Evolutionary conservation across 2,797 vertebrate genomes (phyloP).

Genomic region (Eleutherodactylus coqui): DNA sequence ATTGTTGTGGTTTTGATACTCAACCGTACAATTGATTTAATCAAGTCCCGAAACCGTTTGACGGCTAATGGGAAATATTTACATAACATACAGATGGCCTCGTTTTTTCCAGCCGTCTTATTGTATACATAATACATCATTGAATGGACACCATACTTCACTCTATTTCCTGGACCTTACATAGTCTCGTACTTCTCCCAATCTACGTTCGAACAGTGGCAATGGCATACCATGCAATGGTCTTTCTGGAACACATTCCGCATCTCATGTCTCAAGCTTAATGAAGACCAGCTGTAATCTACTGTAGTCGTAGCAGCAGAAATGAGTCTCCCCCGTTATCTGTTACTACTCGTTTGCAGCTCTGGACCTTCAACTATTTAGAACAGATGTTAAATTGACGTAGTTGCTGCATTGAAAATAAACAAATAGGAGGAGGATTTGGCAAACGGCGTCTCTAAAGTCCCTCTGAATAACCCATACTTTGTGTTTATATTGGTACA

Average conservation of each 20-base stretch:
- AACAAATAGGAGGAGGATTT: constrained; percentile 58
- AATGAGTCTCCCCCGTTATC: constrained; percentile 35
- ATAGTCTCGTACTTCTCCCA: constrained; percentile 18
- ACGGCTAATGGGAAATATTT: neutral
- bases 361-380: constrained; percentile 55
- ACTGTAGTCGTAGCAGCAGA: constrained; percentile 22
- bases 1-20: too few species aligned
- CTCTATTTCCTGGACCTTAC: constrained; percentile 14
- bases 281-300: constrained; percentile 49
- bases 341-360: constrained; percentile 33
- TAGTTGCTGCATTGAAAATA: constrained; percentile 53
- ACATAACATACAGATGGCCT: constrained; percentile 3
- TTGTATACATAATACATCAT: constrained; percentile 19
- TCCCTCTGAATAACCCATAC: constrained; percentile 51
- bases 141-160: neutral
- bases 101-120: neutral
- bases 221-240: constrained; percentile 36
- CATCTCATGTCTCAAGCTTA: constrained; percentile 42
- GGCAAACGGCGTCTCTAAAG: constrained; percentile 46
- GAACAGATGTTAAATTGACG: constrained; percentile 61
- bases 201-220: constrained; percentile 11
- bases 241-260: constrained; percentile 36
- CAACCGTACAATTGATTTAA: neutral
- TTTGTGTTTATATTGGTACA: constrained; percentile 39
- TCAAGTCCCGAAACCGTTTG: too few species aligned